A percentile compares a stretch with the other conserved stretches of the same genome.
phyloP scores from a whole-genome alignment of 2,888 invertebrate genomes.

The Eudemis profundana region DNA sequence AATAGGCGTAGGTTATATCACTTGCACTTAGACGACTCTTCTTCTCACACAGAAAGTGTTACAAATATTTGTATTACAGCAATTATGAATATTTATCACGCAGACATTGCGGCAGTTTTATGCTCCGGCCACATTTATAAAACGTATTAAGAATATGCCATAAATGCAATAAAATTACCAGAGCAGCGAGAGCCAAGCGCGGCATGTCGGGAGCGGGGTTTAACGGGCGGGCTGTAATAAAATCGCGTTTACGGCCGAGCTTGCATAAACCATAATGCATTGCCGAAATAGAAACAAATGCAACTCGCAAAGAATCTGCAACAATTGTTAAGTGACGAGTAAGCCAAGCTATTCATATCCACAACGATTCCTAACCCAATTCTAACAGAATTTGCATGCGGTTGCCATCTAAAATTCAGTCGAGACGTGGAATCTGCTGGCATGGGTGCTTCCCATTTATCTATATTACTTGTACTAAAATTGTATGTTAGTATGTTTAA shows the following conservation, averaged over 20 bases:
- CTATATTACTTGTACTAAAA: no score
- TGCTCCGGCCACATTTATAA: not conserved
- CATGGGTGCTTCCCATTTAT: no score
- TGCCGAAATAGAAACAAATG: slow-evolving; percentile 32
- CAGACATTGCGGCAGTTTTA: not conserved
- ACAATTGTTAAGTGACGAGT: no score
- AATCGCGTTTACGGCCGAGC: slow-evolving; percentile 45
- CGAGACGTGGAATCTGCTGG: no score
- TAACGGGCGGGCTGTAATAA: slow-evolving; percentile 76
- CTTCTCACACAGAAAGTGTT: no score
- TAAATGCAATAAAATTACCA: slow-evolving; percentile 27
- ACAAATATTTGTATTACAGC: not conserved
- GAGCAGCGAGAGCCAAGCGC: slow-evolving; percentile 9
- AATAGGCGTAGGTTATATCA: no score
- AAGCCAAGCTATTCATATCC: no score
- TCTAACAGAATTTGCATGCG: no score
- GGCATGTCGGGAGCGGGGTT: slow-evolving; percentile 54
- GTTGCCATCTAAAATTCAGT: no score
- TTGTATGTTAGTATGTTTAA: no score
- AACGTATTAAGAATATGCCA: slow-evolving; percentile 3
- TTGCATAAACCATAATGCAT: slow-evolving; percentile 32
- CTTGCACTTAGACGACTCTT: no score
- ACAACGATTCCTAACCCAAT: no score
- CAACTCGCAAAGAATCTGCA: slow-evolving; percentile 22
- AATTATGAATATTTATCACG: not conserved